Base-by-base conservation (phyloP, 2,113 vertebrate genomes). In the Meriones unguiculatus region DNA sequence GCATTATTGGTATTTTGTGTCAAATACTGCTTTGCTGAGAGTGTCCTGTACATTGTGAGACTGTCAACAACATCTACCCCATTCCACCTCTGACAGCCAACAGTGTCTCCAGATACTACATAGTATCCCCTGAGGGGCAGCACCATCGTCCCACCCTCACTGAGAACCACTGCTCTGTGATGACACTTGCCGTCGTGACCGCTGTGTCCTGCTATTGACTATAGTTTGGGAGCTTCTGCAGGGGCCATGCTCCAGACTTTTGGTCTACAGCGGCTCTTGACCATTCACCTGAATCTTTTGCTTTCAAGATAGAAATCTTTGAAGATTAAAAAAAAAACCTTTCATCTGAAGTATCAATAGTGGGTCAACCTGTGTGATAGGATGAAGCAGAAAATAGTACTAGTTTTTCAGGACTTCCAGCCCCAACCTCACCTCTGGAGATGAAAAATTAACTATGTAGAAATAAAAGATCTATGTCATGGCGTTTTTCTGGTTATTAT, bases 191-290 rank as follows among this genome's bases (percentile, higher is more conserved):
- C 38, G 52, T 72, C 24, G 7, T 14, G 20, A 38, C 20, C 32
- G 17, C 22, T 15, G 1, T 13, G 0, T 28, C 17, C 5, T 11
- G 2, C 15, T 10, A 20, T 59, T 11, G 64, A 35, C 12, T 0
- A 0, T 10, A 54, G 11, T 25, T n/a, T 30, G n/a, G 78, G 52
- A 32, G 30, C 50, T 64, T n/a, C 41, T 20, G 6, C 5, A 5
- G 4, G 8, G 57, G 24, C 15, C 14, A 70, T 7, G 14, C 11
- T 32, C 32, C n/a, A 80, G 30, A 67, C 38, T 18, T 72, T 38
- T 28, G 25, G 41, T 78, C 77, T 41, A 15, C 5, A 20, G 24
- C 67, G 87, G 28, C 54, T 89, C 77, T 96, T 87, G 7, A 50
- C 38, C 7, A 14, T 57, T 50, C 1, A 62, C 13, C 25, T 32